phyloP scores from a whole-genome alignment of 2,888 invertebrate genomes.

The Augiades crinisus region DNA sequence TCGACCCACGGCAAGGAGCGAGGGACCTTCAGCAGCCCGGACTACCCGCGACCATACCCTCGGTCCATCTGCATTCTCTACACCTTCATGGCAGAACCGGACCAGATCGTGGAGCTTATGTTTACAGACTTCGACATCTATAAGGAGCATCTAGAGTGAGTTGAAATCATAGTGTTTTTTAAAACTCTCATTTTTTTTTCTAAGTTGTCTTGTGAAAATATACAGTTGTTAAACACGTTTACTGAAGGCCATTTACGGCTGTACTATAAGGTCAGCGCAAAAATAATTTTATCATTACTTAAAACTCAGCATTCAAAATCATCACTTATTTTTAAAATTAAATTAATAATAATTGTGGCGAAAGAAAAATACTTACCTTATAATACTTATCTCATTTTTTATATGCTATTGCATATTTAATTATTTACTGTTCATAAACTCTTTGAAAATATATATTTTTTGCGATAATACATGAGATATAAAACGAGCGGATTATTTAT shows the following conservation, averaged over 20 bases:
- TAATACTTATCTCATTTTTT: too few relatives aligned
- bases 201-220: too few relatives aligned
- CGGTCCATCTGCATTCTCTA: slow-evolving; percentile 90
- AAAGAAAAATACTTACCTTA: too few relatives aligned
- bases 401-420: too few relatives aligned
- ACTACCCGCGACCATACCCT: slow-evolving; percentile 89
- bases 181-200: not conserved
- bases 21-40: slow-evolving; percentile 91
- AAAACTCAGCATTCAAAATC: too few relatives aligned
- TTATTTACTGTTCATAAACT: too few relatives aligned
- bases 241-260: too few relatives aligned
- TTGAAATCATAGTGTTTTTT: slow-evolving; percentile 39
- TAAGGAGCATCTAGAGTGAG: slow-evolving; percentile 85
- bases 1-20: slow-evolving; percentile 89
- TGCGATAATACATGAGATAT: not conserved
- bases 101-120: slow-evolving; percentile 91
- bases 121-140: slow-evolving; percentile 91
- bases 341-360: too few relatives aligned
- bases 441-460: not conserved
- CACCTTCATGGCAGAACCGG: slow-evolving; percentile 89
- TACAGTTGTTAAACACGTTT: too few relatives aligned
- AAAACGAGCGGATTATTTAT: not conserved
- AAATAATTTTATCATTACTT: too few relatives aligned
- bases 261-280: too few relatives aligned
- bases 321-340: too few relatives aligned